Conservation (phyloP, 2,888 invertebrate species). For the Melanargia galathea region DNA sequence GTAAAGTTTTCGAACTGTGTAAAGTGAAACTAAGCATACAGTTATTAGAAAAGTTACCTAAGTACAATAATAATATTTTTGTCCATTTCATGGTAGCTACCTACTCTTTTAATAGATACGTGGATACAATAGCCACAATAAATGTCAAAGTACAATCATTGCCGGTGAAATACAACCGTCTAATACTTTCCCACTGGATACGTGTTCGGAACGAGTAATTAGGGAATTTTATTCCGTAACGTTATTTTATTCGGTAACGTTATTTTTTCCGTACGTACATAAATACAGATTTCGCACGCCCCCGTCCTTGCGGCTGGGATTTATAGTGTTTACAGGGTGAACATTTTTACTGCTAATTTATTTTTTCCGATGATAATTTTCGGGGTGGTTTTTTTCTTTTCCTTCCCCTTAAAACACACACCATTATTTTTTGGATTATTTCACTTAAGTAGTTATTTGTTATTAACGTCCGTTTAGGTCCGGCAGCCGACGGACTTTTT, state of each 20-base stretch:
- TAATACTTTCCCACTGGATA: conserved; percentile 54
- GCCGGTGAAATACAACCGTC: conserved; percentile 73
- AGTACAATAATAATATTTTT: not conserved
- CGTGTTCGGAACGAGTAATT: conserved; percentile 72
- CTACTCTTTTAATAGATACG: not conserved
- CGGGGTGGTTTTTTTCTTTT: conserved; percentile 1
- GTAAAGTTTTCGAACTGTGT: too few relatives aligned
- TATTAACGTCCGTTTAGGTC: too few relatives aligned
- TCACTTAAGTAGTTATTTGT: too few relatives aligned
- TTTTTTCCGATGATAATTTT: conserved; percentile 8
- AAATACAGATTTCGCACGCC: conserved; percentile 38
- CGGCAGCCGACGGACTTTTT: too few relatives aligned
- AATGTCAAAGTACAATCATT: conserved; percentile 76
- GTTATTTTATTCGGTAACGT: conserved; percentile 34
- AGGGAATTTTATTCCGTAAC: conserved; percentile 48
- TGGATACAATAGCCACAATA: conserved; percentile 56
- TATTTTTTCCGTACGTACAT: conserved; percentile 38
- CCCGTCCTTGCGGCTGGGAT: conserved; percentile 29
- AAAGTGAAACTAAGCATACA: too few relatives aligned
- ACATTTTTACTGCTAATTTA: conserved; percentile 22
- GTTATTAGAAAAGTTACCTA: not conserved
- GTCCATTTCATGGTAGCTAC: not conserved
- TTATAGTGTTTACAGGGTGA: conserved; percentile 37
- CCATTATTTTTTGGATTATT: not conserved
- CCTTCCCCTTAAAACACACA: not conserved